These are phyloP conservation scores for Rhabdomys pumilio DNA, from an alignment of 2,797 vertebrate species.

Conservation along the genomic window DNA sequence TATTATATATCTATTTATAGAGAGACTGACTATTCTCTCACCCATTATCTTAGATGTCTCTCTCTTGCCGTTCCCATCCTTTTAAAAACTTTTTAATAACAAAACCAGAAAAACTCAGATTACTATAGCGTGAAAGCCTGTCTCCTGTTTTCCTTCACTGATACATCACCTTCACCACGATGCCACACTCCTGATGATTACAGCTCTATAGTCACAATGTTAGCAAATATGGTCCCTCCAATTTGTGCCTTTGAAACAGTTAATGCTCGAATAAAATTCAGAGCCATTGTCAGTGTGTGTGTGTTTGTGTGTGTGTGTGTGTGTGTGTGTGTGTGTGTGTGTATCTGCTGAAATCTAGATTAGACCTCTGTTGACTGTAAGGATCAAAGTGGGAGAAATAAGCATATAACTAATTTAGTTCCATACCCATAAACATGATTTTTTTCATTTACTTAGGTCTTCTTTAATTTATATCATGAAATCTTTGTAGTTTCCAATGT, in stretches of 20 bases:
- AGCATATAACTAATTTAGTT: background rate
- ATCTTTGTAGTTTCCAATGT: background rate
- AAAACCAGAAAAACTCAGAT: background rate
- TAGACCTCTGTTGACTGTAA: background rate
- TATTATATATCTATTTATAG: background rate
- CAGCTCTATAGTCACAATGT: background rate
- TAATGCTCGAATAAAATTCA: background rate
- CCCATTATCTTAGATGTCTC: background rate
- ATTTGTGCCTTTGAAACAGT: background rate
- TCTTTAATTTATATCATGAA: constrained; percentile 5
- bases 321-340: background rate
- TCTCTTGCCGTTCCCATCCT: background rate
- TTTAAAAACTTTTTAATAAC: background rate
- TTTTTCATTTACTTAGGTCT: constrained; percentile 34
- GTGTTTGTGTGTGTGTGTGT: background rate
- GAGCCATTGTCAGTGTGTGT: background rate
- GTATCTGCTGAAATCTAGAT: background rate
- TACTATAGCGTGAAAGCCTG: background rate
- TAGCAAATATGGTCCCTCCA: background rate
- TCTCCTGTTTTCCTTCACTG: background rate
- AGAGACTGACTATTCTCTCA: background rate
- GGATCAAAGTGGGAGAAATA: background rate
- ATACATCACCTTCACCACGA: background rate
- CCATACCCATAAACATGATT: background rate
- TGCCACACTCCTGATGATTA: background rate